These are phyloP conservation scores for Eledone cirrhosa DNA, from an alignment of 2,888 invertebrate species.

Conservation along the genomic window DNA sequence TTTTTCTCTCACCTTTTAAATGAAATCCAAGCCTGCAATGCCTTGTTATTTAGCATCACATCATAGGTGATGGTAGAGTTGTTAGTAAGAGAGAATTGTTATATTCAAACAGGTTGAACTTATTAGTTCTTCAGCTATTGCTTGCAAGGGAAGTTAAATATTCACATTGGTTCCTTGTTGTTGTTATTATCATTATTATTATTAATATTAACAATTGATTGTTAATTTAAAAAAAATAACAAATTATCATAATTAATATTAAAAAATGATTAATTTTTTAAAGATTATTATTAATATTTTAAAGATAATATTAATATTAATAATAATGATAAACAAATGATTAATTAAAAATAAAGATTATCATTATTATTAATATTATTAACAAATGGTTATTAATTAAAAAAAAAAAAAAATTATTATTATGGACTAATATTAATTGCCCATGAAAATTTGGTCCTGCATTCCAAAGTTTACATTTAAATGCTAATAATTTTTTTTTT, in stretches of 20 bases:
- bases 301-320: conserved; percentile 12
- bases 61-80: conserved; percentile 19
- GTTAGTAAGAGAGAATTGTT: conserved; percentile 18
- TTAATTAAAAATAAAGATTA: neutral
- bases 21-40: conserved; percentile 16
- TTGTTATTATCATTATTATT: conserved; percentile 2
- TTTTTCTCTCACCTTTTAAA: too few relatives aligned
- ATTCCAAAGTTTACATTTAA: neutral
- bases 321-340: neutral
- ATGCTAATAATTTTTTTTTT: conserved; percentile 1
- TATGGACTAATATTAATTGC: too few relatives aligned
- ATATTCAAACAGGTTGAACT: neutral
- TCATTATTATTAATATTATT: neutral
- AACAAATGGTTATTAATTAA: neutral
- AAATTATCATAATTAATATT: neutral
- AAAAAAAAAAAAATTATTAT: too few relatives aligned
- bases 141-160: conserved; percentile 18
- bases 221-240: too few relatives aligned
- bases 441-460: conserved; percentile 13
- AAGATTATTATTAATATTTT: too few relatives aligned
- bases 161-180: neutral
- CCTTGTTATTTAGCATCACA: conserved; percentile 21
- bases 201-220: conserved; percentile 1
- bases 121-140: neutral
- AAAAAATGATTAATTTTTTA: too few relatives aligned